phyloP scores from a whole-genome alignment of 2,113 vertebrate genomes.

The Bos javanicus region DNA sequence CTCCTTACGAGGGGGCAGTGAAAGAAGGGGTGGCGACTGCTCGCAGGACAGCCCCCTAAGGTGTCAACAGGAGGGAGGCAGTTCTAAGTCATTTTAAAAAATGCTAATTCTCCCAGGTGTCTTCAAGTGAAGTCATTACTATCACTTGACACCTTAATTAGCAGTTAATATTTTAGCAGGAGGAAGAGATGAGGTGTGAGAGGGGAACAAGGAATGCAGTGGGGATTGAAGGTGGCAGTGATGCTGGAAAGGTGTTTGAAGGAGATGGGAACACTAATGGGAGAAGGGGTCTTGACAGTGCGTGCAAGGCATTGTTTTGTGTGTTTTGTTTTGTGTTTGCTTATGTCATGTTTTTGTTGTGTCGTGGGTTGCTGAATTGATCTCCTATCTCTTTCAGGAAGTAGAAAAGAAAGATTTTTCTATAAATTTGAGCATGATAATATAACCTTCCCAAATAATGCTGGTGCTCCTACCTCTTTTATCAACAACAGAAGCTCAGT shows the following conservation, averaged over 20 bases:
- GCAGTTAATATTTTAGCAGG: not conserved
- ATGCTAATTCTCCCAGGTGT: not conserved
- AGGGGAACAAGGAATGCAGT: not conserved
- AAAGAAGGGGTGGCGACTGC: not conserved
- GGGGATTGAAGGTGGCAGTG: not conserved
- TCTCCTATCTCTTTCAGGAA: not conserved
- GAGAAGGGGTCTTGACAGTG: not conserved
- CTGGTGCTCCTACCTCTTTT: not conserved
- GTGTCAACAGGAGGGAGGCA: not conserved
- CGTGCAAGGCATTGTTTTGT: not conserved
- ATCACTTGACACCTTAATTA: not conserved
- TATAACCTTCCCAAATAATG: not conserved
- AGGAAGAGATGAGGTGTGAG: not conserved
- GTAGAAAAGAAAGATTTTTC: not conserved
- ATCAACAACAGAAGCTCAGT: not conserved
- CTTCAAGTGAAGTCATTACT: not conserved
- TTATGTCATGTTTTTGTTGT: not conserved
- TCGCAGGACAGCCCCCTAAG: not conserved
- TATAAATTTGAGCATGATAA: not conserved
- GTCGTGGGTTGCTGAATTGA: not conserved
- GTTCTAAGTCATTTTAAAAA: not conserved
- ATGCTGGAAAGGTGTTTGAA: not conserved
- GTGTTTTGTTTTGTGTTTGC: not conserved
- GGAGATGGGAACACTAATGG: no score
- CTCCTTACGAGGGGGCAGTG: not conserved